Base-by-base conservation (phyloP, 2,113 vertebrate species). In the Porphyrio hochstetteri region DNA sequence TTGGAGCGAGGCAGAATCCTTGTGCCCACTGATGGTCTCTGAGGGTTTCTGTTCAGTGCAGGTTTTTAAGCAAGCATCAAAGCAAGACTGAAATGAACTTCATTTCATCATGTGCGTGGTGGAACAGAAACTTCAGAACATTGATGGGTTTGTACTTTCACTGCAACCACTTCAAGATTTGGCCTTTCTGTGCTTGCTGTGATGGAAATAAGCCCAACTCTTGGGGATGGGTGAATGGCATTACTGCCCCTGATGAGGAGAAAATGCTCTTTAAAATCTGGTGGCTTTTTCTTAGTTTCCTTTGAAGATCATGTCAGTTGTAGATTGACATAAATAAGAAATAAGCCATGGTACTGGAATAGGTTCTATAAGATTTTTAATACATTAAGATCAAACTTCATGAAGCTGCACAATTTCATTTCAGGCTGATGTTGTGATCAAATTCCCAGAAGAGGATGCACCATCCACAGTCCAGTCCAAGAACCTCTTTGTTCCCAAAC, bases 391-490 rank as follows among this genome's bases (percentile, higher is more conserved):
- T 82, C 28, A 61, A 28, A 55, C 31, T 81, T 87, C 29, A 33
- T 59, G n/a, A 84, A 71, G 31, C 48, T 75, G 56, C 19, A 16
- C 5, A 2, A 93, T 92, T 92, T 90, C 31, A 55, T 97, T 91
- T 83, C 90, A 99, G 99, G 99, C 99, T 78, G 99, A 99, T 85
- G 98, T 99, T 55, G 95, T 99, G 29, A 98, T 99, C 93, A 99
- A 98, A 95, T 99, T 99, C 91, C 98, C 99, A 81, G 99, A 99
- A 55, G 99, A 99, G 93, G 99, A 99, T 91, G 98, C 97, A 6
- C 99, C 99, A 15, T 98, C 98, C 13, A 96, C 98, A 55, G 96
- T 99, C 92, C 98, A 99, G 93, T 97, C 99, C 53, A 99, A 99
- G 97, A 99, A 98, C 19, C 98, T 99, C 56, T 99, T 99, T 69